phyloP scores from a whole-genome alignment of 1,140 invertebrate species.

The Tribolium castaneum region DNA sequence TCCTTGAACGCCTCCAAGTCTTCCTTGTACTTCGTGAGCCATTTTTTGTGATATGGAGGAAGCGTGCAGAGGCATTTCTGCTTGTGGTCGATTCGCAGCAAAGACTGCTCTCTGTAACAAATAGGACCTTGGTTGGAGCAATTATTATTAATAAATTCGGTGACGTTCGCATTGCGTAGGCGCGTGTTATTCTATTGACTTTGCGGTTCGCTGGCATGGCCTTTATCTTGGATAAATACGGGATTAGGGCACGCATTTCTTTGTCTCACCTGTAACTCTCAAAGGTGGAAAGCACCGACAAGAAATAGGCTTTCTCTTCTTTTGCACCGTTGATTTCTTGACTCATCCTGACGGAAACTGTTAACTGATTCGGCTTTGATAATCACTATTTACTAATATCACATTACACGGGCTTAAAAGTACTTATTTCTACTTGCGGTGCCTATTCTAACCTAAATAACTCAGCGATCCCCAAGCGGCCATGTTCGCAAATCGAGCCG shows the following conservation, averaged over 20 bases:
- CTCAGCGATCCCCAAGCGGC: slow-evolving; percentile 1
- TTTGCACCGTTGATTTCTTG: slow-evolving; percentile 49
- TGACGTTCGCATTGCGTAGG: slow-evolving; percentile 8
- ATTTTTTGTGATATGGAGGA: slow-evolving; percentile 78
- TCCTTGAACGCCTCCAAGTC: slow-evolving; percentile 80
- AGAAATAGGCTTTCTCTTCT: slow-evolving; percentile 80
- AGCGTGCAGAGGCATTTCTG: slow-evolving; percentile 81
- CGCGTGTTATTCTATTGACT: slow-evolving; percentile 15
- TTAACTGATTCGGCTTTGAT: background rate
- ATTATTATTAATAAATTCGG: slow-evolving; percentile 19
- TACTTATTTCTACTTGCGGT: slow-evolving; percentile 35
- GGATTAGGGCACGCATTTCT: background rate
- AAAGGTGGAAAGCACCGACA: slow-evolving; percentile 82
- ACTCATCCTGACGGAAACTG: background rate
- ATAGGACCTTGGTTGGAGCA: slow-evolving; percentile 36
- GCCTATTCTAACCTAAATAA: slow-evolving; percentile 38
- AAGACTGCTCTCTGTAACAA: slow-evolving; percentile 69
- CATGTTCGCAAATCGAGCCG: background rate
- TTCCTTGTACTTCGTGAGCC: slow-evolving; percentile 79
- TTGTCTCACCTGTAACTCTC: slow-evolving; percentile 80
- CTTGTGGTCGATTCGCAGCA: slow-evolving; percentile 76
- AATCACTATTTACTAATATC: slow-evolving; percentile 28
- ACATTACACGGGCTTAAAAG: slow-evolving; percentile 24
- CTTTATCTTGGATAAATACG: slow-evolving; percentile 10
- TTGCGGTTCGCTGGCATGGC: background rate